These are phyloP conservation scores for Pagetopsis macropterus DNA, from an alignment of 2,797 vertebrate species.

Conservation along the genomic window DNA sequence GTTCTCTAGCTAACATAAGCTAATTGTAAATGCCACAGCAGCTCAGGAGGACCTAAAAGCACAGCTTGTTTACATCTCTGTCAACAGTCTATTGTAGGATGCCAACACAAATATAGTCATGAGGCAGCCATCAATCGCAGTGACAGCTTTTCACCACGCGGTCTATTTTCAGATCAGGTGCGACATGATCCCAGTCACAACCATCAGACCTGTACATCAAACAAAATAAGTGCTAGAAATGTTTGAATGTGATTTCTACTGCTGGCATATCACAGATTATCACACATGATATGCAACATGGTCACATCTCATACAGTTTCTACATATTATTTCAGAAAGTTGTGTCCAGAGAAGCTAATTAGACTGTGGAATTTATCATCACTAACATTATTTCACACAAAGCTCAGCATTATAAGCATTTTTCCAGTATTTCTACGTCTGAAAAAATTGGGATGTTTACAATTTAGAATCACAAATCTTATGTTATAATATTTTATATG, in stretches of 20 bases:
- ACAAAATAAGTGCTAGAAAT: slow-evolving; percentile 9
- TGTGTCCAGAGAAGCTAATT: not conserved
- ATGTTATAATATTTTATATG: not conserved
- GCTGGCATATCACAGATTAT: not conserved
- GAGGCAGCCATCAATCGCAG: slow-evolving; percentile 43
- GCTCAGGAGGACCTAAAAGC: slow-evolving; percentile 5
- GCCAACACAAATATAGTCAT: slow-evolving; percentile 51
- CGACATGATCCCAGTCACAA: slow-evolving; percentile 30
- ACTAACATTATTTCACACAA: not conserved
- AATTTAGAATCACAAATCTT: not conserved
- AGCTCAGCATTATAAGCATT: not conserved
- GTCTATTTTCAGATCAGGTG: slow-evolving; percentile 52
- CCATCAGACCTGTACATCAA: slow-evolving; percentile 1
- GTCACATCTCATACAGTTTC: not conserved
- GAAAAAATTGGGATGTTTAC: slow-evolving; percentile 16
- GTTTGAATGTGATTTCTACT: not conserved
- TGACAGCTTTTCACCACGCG: slow-evolving; percentile 52
- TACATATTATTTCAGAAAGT: not conserved
- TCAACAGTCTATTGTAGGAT: slow-evolving; percentile 49
- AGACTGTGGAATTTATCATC: not conserved
- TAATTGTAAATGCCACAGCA: slow-evolving; percentile 30
- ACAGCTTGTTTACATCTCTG: slow-evolving; percentile 55
- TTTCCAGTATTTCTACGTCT: slow-evolving; percentile 11
- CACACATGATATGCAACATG: not conserved
- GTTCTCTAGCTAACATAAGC: slow-evolving; percentile 12